Evolutionary conservation across 2,797 vertebrate species (phyloP).

Genomic region (Hypotaenidia philippensis): DNA sequence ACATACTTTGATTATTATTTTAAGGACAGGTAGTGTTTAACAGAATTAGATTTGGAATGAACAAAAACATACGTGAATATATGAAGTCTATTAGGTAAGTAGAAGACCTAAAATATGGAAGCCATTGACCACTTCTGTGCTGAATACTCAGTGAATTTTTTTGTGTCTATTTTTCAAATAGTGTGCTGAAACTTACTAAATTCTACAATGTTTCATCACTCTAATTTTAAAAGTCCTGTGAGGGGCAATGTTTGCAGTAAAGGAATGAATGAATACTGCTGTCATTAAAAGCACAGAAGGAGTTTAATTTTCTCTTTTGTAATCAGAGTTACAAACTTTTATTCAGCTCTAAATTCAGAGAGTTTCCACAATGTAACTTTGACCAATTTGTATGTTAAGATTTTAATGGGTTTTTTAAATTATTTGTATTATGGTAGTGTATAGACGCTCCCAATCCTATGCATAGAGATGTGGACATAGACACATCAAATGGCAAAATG

Average conservation of each 20-base stretch:
- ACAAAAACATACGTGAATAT: not conserved
- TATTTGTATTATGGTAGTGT: not conserved
- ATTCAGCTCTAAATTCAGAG: not conserved
- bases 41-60: not conserved
- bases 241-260: not conserved
- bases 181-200: not conserved
- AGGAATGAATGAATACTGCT: not conserved
- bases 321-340: not conserved
- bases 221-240: not conserved
- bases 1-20: not conserved
- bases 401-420: not conserved
- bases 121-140: not conserved
- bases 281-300: not conserved
- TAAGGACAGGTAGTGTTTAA: not conserved
- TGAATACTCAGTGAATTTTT: not conserved
- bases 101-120: not conserved
- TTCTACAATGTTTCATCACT: not conserved
- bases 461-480: not conserved
- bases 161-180: not conserved
- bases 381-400: not conserved
- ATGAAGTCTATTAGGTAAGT: not conserved
- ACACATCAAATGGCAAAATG: not conserved
- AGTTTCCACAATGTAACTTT: not conserved
- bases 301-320: not conserved
- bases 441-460: not conserved